Base-by-base conservation (phyloP, 2,113 vertebrate genomes). In the Sterrhoptilus dennistouni region DNA sequence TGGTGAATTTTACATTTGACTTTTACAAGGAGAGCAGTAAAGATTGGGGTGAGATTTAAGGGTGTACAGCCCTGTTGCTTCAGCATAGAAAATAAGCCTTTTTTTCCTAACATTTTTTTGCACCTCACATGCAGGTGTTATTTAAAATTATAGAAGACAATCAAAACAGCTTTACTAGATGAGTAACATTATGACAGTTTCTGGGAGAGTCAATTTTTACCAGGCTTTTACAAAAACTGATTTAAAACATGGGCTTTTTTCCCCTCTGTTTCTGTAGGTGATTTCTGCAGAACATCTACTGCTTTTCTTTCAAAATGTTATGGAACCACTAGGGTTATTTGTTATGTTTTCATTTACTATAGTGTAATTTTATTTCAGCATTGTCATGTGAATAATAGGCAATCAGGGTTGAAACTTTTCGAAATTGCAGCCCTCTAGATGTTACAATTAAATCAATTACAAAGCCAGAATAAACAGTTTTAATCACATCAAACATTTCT, bases 401-500 rank as follows among this genome's bases (percentile, higher is more conserved):
- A 98, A 97, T 98, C 98, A 97, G 60, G 94, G 95, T 87, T 96
- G 95, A 97, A 98, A 98, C 94, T 97, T 98, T 96, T 96, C 90
- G 96, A 96, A 98, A 98, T 98, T 97, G 95, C 93, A 97, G 95
- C 93, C 95, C 94, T 97, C 86, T 98, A 79, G 87, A 97, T 97
- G 96, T 97, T 97, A 98, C 96, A 98, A 98, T 98, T 98, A 98
- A 97, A 97, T 96, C 93, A 97, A 98, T 98, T 98, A 97, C 92
- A 96, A 97, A 96, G 94, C 89, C 89, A 85, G 91, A 98, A 97
- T 96, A 98, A 98, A 97, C 93, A 96, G 83, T 96, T 97, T 97
- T 98, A 98, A 98, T 98, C 94, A 96, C 95, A 97, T 96, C 89
- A 97, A 98, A 97, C 93, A 96, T 93, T 97, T 97, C 96, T 97